Base-by-base conservation (phyloP, 2,888 invertebrate species). In the Metallyticus violacea region DNA sequence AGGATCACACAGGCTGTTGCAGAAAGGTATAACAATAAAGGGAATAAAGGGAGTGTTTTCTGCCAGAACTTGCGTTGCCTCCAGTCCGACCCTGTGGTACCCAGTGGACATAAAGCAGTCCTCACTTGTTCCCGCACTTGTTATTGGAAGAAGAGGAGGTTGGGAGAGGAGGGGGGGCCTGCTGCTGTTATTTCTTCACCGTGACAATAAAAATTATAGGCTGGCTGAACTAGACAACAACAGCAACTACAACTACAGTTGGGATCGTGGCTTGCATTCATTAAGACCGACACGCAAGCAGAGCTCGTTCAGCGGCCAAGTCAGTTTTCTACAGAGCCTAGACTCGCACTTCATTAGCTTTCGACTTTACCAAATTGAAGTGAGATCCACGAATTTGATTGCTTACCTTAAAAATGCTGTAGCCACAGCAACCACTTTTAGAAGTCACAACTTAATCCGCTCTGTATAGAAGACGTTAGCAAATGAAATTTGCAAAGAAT, bases 171-270 rank as follows among this genome's bases (percentile, higher is more conserved):
- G 81, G 40, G 22, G 85, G 25, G 81, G 40, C 26, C 28, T 78
- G 82, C 82, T 78, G 86, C 82, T 86, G 86, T 82, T 86, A 86
- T 82, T 86, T 86, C 85, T 85, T 76, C 82, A 77, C 79, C 86
- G 88, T 86, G 88, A 88, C 88, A 88, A 88, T 88, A 88, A 88
- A 88, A 88, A 88, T 88, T 88, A 86, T 88, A 88, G 88, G 88
- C 88, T 88, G 86, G 85, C 83, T 88, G 85, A 85, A 86, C 86
- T 88, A 86, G 88, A 85, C 77, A 85, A 86, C 86, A 86, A 86
- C 86, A 84, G 77, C 86, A 86, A 79, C 83, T 79, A 62, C 83
- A 83, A 83, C 83, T 79, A 84, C 86, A 79, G 79, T 62, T 79
- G n/a, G 79, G 77, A 79, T 84, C 84, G 83, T 80, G 86, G 79